Conservation (phyloP, 2,113 vertebrate species). For the Cottus gobio region DNA sequence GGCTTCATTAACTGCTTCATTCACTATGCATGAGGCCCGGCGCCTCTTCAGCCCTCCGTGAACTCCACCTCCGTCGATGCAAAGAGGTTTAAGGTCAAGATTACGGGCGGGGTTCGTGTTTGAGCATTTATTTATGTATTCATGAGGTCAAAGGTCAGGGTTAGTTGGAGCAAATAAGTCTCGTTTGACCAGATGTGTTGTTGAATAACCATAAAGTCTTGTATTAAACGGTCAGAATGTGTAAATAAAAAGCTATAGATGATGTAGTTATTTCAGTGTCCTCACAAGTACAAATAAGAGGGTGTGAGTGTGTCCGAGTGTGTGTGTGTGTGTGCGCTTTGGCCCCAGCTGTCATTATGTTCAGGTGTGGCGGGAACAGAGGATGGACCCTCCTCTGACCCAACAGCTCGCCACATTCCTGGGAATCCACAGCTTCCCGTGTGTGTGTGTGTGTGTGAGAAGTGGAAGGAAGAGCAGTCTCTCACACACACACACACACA, state of each 20-base stretch:
- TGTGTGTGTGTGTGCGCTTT: constrained; percentile 9
- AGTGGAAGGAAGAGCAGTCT: constrained; percentile 43
- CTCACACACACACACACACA: constrained; percentile 4
- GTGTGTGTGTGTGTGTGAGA: constrained; percentile 15
- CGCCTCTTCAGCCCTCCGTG: neutral
- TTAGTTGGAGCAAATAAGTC: neutral
- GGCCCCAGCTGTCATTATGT: constrained; percentile 40
- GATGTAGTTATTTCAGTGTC: neutral
- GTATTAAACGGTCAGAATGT: neutral
- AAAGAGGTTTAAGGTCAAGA: neutral
- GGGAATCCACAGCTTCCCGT: constrained; percentile 50
- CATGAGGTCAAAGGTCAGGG: neutral
- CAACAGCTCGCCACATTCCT: constrained; percentile 56
- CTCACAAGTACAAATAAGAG: neutral
- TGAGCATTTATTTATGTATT: neutral
- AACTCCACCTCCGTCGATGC: neutral
- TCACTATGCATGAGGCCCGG: constrained; percentile 45
- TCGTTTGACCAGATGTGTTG: neutral
- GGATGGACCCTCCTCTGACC: constrained; percentile 52
- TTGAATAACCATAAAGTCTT: neutral
- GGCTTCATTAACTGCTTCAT: constrained; percentile 41
- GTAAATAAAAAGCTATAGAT: neutral
- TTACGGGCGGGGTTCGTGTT: neutral
- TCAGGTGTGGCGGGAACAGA: constrained; percentile 62
- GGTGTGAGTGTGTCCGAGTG: neutral